Evolutionary conservation across 2,888 invertebrate species (phyloP).

Genomic region (Coenonympha arcania): DNA sequence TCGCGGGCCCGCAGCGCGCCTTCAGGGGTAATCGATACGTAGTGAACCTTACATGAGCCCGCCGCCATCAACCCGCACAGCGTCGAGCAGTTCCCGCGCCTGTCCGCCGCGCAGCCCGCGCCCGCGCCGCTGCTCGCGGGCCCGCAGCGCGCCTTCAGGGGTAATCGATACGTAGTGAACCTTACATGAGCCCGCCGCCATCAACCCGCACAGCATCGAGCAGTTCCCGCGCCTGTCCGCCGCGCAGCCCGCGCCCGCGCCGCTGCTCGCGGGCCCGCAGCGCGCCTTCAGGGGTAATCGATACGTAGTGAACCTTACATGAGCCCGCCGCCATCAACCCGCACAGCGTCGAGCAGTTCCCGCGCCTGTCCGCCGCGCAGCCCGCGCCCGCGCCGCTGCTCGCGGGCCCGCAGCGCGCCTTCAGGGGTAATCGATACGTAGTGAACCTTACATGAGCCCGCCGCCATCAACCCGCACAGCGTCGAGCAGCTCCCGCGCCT

Average conservation of each 20-base stretch:
- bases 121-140: constrained; percentile 43
- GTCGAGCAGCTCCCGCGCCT: constrained; percentile 70
- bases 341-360: constrained; percentile 68
- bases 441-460: too few relatives aligned
- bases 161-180: too few relatives aligned
- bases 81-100: constrained; percentile 68
- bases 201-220: constrained; percentile 67
- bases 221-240: constrained; percentile 69
- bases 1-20: constrained; percentile 66
- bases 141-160: constrained; percentile 67
- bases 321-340: constrained; percentile 60
- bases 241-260: constrained; percentile 36
- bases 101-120: constrained; percentile 48
- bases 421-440: too few relatives aligned
- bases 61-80: constrained; percentile 65
- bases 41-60: too few relatives aligned
- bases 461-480: constrained; percentile 66
- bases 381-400: constrained; percentile 31
- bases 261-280: constrained; percentile 63
- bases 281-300: too few relatives aligned
- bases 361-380: constrained; percentile 56
- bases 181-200: constrained; percentile 41
- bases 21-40: too few relatives aligned
- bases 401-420: constrained; percentile 68
- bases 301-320: too few relatives aligned